Evolutionary conservation across 2,888 invertebrate genomes (phyloP).

Genomic region (Pantelozetes paolii): DNA sequence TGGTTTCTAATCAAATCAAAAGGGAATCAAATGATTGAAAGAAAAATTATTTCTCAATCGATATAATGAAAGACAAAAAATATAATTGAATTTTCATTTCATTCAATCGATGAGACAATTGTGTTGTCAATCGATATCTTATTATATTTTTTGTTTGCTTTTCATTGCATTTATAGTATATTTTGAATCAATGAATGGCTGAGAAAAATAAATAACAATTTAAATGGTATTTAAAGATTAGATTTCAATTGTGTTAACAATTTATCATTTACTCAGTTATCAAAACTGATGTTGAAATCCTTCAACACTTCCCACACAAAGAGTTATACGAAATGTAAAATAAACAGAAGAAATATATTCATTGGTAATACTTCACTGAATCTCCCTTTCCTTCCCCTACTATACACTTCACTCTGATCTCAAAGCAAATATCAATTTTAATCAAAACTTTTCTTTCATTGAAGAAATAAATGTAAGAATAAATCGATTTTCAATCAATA

Average conservation of each 20-base stretch:
- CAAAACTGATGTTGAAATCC: background rate
- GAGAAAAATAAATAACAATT: background rate
- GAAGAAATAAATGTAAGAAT: no score
- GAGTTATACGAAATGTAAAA: background rate
- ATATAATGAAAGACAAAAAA: conserved; percentile 10
- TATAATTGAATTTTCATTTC: conserved; percentile 11
- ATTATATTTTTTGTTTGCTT: background rate
- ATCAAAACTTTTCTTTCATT: no score
- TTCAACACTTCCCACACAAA: background rate
- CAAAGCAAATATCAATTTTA: no score
- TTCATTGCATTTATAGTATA: background rate
- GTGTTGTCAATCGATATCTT: background rate
- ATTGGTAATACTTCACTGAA: background rate
- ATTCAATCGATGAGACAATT: background rate
- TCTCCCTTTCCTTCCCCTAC: no score
- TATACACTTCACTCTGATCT: background rate
- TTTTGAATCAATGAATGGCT: background rate
- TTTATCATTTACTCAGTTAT: background rate
- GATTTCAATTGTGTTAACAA: background rate
- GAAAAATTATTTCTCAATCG: background rate
- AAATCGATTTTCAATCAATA: background rate
- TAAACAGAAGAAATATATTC: background rate
- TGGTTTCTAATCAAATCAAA: conserved; percentile 34
- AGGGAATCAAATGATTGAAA: background rate
- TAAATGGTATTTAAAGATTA: background rate